Evolutionary conservation across 2,797 vertebrate genomes (phyloP).

Genomic region (Muscicapa comitata): DNA sequence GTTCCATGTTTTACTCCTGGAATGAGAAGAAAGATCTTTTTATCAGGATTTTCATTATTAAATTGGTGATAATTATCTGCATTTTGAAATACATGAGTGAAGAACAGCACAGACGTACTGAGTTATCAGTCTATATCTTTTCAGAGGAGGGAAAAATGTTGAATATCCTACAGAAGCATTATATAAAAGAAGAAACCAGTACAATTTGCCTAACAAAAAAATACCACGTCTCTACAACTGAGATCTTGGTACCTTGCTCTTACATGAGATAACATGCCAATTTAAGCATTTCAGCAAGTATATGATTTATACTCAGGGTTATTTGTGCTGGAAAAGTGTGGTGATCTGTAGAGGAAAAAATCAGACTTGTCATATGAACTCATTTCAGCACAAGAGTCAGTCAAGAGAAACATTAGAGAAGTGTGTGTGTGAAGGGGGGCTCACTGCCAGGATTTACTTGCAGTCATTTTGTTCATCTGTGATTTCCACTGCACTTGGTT

Average conservation of each 20-base stretch:
- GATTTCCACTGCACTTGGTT: neutral
- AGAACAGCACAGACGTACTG: neutral
- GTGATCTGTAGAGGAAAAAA: conserved; percentile 27
- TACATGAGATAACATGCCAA: conserved; percentile 9
- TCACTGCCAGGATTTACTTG: neutral
- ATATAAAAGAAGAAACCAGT: neutral
- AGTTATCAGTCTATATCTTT: conserved; percentile 11
- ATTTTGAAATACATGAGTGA: neutral
- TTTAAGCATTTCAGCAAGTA: conserved; percentile 17
- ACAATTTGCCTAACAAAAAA: conserved; percentile 5
- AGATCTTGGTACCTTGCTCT: neutral
- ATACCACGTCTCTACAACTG: neutral
- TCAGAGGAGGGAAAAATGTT: neutral
- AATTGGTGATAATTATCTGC: conserved; percentile 16
- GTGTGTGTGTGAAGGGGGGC: neutral
- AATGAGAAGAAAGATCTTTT: conserved; percentile 25
- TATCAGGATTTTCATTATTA: conserved; percentile 28
- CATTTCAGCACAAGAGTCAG: neutral
- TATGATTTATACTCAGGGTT: neutral
- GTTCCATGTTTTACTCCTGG: neutral
- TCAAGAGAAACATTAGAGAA: neutral
- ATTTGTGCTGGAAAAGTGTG: neutral
- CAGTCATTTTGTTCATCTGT: neutral
- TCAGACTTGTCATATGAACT: neutral
- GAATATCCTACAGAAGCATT: neutral